Base-by-base conservation (phyloP, 2,113 vertebrate genomes). In the Cyprinodon brontotheroides region DNA sequence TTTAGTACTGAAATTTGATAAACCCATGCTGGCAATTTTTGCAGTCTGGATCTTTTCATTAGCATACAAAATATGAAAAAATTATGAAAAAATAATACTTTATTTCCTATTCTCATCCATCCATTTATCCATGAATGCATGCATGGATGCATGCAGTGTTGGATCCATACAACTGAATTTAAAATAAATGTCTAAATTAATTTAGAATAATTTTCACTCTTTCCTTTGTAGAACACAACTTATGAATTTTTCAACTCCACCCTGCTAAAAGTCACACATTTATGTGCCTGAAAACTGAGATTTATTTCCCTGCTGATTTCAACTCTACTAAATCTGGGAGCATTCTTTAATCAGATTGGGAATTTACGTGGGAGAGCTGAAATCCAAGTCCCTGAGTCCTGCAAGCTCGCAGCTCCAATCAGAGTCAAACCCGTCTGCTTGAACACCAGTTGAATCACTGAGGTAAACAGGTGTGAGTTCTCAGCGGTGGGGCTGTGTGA, bases 391-490 rank as follows among this genome's bases (percentile, higher is more conserved):
- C 68, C 73, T 38, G 41, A 12, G 22, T 65, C 38, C 66, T 61
- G 43, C 38, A 40, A 39, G 47, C 62, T 70, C 41, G 50, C 72
- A 70, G 65, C 43, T 65, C 61, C 69, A 29, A 22, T 63, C 37
- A 37, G 74, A 79, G 70, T 80, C 68, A 50, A 69, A 57, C 29
- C 45, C 43, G 38, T 68, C 43, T 9, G 36, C 57, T 68, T 59
- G 70, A 75, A 71, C 72, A 62, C 36, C 68, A 36, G 68, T 72
- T 74, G 82, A 84, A 86, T 85, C 65, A 69, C 79, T 82, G 22
- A 65, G 73, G 72, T 72, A 78, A 76, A 66, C 86, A 90, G 76
- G 79, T 88, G 85, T 70, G 75, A 79, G 80, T 79, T 80, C 67
- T 80, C 70, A 6, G 75, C 39, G 61, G 75, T 71, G 68, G 29